Base-by-base conservation (phyloP, 2,113 vertebrate genomes). In the Tichodroma muraria region DNA sequence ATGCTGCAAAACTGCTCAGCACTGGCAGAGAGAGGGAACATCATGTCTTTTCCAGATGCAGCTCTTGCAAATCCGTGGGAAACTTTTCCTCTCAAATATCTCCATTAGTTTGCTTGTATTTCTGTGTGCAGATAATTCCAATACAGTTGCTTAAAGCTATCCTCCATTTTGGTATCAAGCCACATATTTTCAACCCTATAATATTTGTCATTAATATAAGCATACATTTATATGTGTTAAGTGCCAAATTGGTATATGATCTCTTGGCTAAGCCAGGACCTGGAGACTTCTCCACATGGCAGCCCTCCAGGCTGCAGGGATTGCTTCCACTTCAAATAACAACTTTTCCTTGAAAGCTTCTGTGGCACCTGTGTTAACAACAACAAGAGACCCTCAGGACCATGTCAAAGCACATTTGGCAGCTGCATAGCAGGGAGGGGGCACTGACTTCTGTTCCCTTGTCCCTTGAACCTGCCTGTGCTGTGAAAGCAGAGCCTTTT, bases 11-110 rank as follows among this genome's bases (percentile, higher is more conserved):
- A 33, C 64, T 47, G 40, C 72, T 91, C n/a, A 71, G 52, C n/a
- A 53, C 6, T 94, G 95, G 88, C 95, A 88, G 52, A 38, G 21
- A 72, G 30, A 69, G n/a, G 37, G 80, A 95, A 88, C 76, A 90
- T 37, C 79, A 31, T 76, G 88, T 78, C 72, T 93, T 90, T 93
- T 71, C 72, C 92, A 95, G 61, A 69, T 95, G 85, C 80, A 88
- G 60, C 57, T 71, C 60, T 49, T 56, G 40, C 56, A 83, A 75
- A 91, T 86, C 79, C 28, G 5, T 94, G 93, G 85, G 93, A 96
- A 95, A 89, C 10, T 33, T 83, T 80, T 71, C 28, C 53, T 73
- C 37, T 80, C n/a, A 68, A 78, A 47, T 14, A 22, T 42, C 17
- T 90, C 19, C 11, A 1, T n/a, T 78, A 17, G 37, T 85, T 73